Percentiles rank a stretch among this genome's conserved stretches.
These are phyloP conservation scores for Thecophora atra DNA, from an alignment of 2,888 invertebrate species.

Conservation along the genomic window DNA sequence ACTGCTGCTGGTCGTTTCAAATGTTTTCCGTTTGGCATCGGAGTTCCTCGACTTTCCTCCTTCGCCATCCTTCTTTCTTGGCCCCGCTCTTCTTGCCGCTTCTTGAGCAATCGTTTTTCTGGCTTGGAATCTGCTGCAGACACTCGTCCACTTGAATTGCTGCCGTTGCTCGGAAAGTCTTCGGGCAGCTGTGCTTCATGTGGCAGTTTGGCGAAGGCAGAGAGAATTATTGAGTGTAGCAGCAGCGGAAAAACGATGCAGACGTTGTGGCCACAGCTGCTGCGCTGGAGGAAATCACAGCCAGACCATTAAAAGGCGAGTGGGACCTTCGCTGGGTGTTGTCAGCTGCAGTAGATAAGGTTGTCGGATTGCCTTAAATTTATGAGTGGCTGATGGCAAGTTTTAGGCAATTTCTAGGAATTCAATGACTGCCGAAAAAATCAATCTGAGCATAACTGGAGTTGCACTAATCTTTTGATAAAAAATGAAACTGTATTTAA, in stretches of 20 bases:
- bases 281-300: conserved; percentile 31
- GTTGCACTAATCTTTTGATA: too few species aligned
- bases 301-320: conserved; percentile 31
- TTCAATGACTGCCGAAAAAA: not conserved
- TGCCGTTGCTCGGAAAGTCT: not conserved
- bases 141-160: conserved; percentile 5
- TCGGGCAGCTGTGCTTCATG: conserved; percentile 18
- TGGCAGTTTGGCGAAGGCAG: conserved; percentile 2
- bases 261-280: conserved; percentile 34
- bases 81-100: not conserved
- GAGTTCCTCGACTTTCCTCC: not conserved
- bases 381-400: conserved; percentile 8
- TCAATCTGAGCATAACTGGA: too few species aligned
- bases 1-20: conserved; percentile 19
- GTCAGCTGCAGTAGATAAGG: not conserved
- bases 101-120: conserved; percentile 1
- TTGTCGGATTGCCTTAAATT: conserved; percentile 15
- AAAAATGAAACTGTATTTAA: too few species aligned
- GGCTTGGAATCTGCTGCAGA: conserved; percentile 16
- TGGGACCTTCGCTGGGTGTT: not conserved
- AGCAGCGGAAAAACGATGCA: conserved; percentile 22
- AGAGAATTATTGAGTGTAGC: conserved; percentile 34
- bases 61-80: not conserved
- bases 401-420: conserved; percentile 17
- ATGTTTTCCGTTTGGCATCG: conserved; percentile 1